Base-by-base conservation (phyloP, 1,140 invertebrate genomes). In the Coptotermes formosanus region DNA sequence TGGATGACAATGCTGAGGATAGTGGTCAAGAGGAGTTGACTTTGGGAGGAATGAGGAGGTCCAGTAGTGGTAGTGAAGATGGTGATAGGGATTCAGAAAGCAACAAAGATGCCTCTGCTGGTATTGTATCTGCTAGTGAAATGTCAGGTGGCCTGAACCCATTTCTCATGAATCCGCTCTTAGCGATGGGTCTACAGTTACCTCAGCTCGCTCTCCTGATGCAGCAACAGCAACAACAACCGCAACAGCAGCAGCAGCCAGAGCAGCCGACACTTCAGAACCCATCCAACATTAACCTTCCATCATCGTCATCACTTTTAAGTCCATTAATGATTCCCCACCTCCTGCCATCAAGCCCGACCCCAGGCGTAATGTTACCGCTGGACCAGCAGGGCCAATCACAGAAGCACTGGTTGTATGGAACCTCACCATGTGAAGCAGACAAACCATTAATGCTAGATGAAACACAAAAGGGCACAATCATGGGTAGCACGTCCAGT, bases 171-270 rank as follows among this genome's bases (percentile, higher is more conserved):
- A 86, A 86, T 75, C 85, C 85, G n/a, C 69, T 86, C 25, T n/a
- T 86, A 23, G 75, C 85, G 32, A 86, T 86, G 85, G 85, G 85
- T 44, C 81, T 86, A 45, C 85, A 86, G 48, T 52, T 86, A 45
- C 85, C 85, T 48, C 85, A 86, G 85, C 52, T 86, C 9, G 85
- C 85, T 48, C 44, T 82, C n/a, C 43, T 86, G 48, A 86, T 86
- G 85, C 69, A 86, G 45, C 85, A 86, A 30, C 85, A 86, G 38
- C 85, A 85, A 30, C 82, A 83, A 30, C 85, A 85, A 82, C 86
- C 85, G 86, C 64, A 87, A 1, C 69, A 48, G 7, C 85, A 86
- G 44, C 85, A 86, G n/a, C 52, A 85, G 64, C 85, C 81, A 52
- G 32, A 38, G 48, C 86, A 75, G 82, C 59, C 43, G 45, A 23